A percentile compares a stretch with the other conserved stretches of the same genome.
Conservation (phyloP, 2,888 invertebrate species). For the Dolichopus griseipennis region DNA sequence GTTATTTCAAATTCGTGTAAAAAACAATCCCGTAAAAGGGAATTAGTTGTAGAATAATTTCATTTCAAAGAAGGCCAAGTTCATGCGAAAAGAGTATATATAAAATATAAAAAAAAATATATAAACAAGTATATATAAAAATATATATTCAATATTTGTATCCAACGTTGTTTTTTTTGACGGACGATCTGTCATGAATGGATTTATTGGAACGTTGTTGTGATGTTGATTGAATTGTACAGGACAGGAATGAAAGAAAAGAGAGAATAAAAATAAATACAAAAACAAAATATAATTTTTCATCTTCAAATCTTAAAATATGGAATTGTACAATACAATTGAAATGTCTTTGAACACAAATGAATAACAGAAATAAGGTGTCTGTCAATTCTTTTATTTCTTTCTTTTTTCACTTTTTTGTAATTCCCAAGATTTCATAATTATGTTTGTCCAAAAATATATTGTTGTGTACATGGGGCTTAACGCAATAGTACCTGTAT, state of each 20-base stretch:
- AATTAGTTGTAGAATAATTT: too few relatives aligned
- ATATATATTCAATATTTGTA: too few relatives aligned
- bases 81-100: too few relatives aligned
- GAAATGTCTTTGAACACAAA: not conserved
- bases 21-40: too few relatives aligned
- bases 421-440: not conserved
- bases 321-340: not conserved
- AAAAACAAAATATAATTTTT: not conserved
- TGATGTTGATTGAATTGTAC: not conserved
- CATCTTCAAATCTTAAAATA: not conserved
- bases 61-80: too few relatives aligned
- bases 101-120: too few relatives aligned
- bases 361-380: not conserved
- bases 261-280: too few relatives aligned
- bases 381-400: not conserved
- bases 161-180: too few relatives aligned
- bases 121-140: too few relatives aligned
- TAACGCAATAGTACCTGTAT: not conserved
- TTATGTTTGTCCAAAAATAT: not conserved
- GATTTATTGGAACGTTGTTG: not conserved
- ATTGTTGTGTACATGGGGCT: not conserved
- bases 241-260: too few relatives aligned
- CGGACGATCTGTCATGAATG: slow-evolving; percentile 2
- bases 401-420: not conserved
- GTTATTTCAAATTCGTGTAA: too few relatives aligned